Evolutionary conservation across 2,797 vertebrate species (phyloP).

Genomic region (Micrastur ruficollis): DNA sequence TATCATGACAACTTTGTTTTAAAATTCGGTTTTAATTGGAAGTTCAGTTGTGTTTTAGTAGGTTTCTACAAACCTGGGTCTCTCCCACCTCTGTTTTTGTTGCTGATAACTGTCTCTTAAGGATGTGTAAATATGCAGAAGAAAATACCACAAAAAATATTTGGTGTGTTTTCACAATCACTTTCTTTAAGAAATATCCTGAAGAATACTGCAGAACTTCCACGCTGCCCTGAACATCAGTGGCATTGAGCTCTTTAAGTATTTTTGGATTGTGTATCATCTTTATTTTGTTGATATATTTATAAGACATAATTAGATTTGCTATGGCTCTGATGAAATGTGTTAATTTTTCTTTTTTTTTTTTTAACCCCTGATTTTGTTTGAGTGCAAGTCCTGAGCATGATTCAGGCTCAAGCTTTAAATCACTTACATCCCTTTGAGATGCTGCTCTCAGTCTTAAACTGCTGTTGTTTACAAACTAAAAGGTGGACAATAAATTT

Average conservation of each 20-base stretch:
- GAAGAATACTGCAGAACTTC: background rate
- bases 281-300: slow-evolving; percentile 30
- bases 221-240: background rate
- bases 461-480: no score
- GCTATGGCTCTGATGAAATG: background rate
- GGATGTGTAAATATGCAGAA: background rate
- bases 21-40: background rate
- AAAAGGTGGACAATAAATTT: background rate
- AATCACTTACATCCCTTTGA: background rate
- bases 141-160: background rate
- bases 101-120: background rate
- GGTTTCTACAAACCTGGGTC: background rate
- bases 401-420: background rate
- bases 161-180: background rate
- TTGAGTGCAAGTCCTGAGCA: background rate
- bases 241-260: background rate
- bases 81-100: background rate
- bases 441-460: background rate
- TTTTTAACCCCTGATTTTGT: background rate
- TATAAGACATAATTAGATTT: slow-evolving; percentile 30
- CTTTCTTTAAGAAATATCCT: background rate
- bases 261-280: background rate
- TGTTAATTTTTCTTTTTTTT: background rate
- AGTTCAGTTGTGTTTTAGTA: background rate
- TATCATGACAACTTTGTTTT: background rate